Base-by-base conservation (phyloP, 2,113 vertebrate genomes). In the Oryzias javanicus region DNA sequence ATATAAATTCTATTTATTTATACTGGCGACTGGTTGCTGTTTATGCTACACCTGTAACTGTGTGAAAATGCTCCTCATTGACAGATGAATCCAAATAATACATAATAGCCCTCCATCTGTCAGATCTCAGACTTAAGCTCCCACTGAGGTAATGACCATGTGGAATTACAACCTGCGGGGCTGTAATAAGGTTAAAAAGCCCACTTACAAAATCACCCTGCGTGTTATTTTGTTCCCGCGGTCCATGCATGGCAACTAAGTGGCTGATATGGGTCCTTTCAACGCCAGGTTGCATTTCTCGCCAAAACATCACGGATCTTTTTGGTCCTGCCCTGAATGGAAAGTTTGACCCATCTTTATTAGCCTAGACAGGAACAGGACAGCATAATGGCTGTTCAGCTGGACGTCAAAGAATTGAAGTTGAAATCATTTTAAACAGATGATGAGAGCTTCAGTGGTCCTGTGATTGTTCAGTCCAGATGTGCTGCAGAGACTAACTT, bases 151-250 rank as follows among this genome's bases (percentile, higher is more conserved):
- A 85, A 85, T 76, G 58, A 49, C 64, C 42, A 2, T 49, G 22
- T 60, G 70, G 20, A 65, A 72, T 72, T 62, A 64, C 68, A 74
- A 58, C 72, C 60, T 40, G 20, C 48, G 64, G 69, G 47, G 44
- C 67, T 62, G 7, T 76, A 75, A 78, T 76, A 56, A 76, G 82
- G 71, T 86, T 84, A 76, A 84, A 67, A 64, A 76, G 50, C 70
- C 48, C 14, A 41, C 53, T 35, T 35, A 35, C 46, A 70, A 76
- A 86, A 82, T 61, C 62, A 77, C 49, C 74, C 53, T 44, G 16
- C 42, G 64, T 53, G 69, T 60, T 66, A 70, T 60, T 60, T 12
- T 71, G 65, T 42, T 76, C 74, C 67, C 42, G 35, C 55, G 49
- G 66, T 77, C 57, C 55, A 42, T 53, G 3, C 2, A 19, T 3